These are phyloP conservation scores for Lepidurus couesii DNA, from an alignment of 1,140 invertebrate species.

Conservation along the genomic window DNA sequence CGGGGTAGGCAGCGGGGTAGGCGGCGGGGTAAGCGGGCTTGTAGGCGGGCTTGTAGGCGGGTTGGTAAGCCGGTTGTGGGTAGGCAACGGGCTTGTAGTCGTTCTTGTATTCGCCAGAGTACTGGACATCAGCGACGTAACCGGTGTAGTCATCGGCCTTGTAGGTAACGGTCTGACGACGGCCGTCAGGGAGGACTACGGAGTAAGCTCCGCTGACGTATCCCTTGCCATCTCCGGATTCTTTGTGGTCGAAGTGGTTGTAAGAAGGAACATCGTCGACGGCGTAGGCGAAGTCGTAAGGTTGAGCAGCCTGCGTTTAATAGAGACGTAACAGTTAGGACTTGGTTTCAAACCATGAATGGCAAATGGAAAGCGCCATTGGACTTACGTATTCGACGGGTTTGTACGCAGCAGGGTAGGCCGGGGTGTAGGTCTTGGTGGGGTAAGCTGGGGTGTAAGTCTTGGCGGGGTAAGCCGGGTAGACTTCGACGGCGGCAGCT, in stretches of 20 bases:
- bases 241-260: constrained; percentile 67
- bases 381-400: neutral
- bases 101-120: no score
- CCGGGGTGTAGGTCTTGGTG: neutral
- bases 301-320: constrained; percentile 23
- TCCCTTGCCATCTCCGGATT: constrained; percentile 54
- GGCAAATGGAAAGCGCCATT: neutral
- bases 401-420: constrained; percentile 8
- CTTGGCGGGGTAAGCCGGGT: constrained; percentile 25
- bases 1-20: no score
- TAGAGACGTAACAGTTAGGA: neutral
- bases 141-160: no score
- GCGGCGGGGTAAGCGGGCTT: no score
- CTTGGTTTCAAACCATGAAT: neutral
- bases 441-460: constrained; percentile 14
- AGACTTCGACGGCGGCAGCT: constrained; percentile 11
- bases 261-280: constrained; percentile 60
- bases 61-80: no score
- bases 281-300: constrained; percentile 66
- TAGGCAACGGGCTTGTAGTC: no score
- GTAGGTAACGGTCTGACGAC: no score
- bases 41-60: no score
- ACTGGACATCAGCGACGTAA: no score
- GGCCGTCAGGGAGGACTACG: constrained; percentile 66
- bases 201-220: constrained; percentile 63